A percentile compares a stretch with the other conserved stretches of the same genome.
phyloP scores from a whole-genome alignment of 2,113 vertebrate genomes.

The Leptobrachium leishanense region DNA sequence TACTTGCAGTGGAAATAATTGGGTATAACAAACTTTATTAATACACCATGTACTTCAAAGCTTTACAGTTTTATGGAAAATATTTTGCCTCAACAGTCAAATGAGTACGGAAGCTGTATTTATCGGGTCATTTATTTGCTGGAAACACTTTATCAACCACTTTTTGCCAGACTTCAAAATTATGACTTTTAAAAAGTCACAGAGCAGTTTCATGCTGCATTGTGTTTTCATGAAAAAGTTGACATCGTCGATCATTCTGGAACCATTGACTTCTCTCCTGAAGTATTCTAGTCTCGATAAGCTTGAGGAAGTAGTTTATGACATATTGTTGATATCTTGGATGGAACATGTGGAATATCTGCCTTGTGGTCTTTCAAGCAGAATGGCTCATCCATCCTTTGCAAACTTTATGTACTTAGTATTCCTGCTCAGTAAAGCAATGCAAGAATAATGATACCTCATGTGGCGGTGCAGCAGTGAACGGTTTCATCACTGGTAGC shows the following conservation, averaged over 20 bases:
- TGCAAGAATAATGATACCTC: constrained; percentile 11
- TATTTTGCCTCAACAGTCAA: too few relatives aligned
- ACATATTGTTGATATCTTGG: constrained; percentile 1
- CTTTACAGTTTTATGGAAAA: too few relatives aligned
- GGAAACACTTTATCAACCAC: too few relatives aligned
- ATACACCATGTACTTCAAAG: too few relatives aligned
- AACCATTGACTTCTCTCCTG: constrained; percentile 18
- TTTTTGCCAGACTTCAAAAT: too few relatives aligned
- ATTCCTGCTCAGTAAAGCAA: constrained; percentile 14
- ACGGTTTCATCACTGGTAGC: too few relatives aligned
- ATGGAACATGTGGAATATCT: constrained; percentile 2
- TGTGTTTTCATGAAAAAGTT: constrained; percentile 1
- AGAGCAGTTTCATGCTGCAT: not conserved
- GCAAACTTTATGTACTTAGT: constrained; percentile 8
- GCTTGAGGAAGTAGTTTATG: constrained; percentile 33
- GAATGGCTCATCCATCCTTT: not conserved
- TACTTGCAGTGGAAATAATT: too few relatives aligned
- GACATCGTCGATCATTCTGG: constrained; percentile 22
- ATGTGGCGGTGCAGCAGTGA: not conserved
- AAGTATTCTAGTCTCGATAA: constrained; percentile 8
- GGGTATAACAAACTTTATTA: too few relatives aligned
- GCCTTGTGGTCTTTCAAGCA: constrained; percentile 10
- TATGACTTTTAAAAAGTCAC: not conserved
- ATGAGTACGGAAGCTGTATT: too few relatives aligned
- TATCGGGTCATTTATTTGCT: too few relatives aligned